phyloP scores from a whole-genome alignment of 2,888 invertebrate species.

The Sipha maydis region DNA sequence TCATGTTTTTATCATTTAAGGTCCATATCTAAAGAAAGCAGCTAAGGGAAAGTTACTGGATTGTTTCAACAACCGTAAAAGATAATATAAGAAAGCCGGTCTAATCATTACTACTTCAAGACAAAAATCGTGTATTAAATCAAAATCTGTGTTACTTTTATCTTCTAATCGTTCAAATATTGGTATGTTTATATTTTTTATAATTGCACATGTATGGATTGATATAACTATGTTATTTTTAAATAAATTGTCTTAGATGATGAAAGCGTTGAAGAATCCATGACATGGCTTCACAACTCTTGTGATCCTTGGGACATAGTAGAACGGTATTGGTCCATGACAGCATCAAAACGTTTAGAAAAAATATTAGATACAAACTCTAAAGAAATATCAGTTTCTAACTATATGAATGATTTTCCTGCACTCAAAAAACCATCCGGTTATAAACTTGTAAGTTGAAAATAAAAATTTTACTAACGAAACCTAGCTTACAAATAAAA shows the following conservation, averaged over 20 bases:
- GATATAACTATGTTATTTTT: neutral
- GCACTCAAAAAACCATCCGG: neutral
- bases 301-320: conserved; percentile 6
- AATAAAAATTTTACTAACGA: neutral
- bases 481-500: neutral
- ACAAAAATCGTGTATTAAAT: neutral
- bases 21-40: neutral
- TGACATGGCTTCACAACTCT: neutral
- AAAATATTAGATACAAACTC: conserved; percentile 13
- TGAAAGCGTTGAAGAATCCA: conserved; percentile 17
- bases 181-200: conserved; percentile 1
- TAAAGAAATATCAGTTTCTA: conserved; percentile 1
- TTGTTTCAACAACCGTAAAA: conserved; percentile 20
- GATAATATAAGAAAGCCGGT: neutral
- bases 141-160: conserved; percentile 7
- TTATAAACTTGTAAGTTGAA: conserved; percentile 15
- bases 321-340: neutral
- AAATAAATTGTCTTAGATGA: neutral
- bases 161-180: neutral
- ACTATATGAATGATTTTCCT: conserved; percentile 12
- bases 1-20: neutral
- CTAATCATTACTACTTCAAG: neutral
- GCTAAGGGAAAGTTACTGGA: conserved; percentile 31
- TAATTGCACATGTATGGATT: neutral
- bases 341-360: neutral